Evolutionary conservation across 2,797 vertebrate genomes (phyloP), one percentile per base, ranked within the genome.

Genomic region (Urophycis tenuis): DNA sequence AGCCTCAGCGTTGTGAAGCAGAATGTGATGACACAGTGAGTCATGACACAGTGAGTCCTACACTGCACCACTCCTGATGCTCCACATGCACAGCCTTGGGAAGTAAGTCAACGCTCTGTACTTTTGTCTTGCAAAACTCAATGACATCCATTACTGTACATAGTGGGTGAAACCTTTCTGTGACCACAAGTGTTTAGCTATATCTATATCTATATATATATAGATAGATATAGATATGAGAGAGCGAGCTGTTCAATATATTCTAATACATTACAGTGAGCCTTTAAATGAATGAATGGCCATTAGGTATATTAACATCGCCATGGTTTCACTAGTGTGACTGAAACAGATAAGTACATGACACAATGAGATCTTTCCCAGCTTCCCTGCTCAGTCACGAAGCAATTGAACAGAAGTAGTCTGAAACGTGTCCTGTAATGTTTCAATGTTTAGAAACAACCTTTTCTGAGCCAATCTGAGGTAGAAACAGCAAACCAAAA

Each of bases 1-100:
- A 53, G 45, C 45, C 17, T 53, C 45, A 19, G 17, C 15, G 5
- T 2, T 45, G 41, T 6, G 41, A 14, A 45, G 41, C 41, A 15
- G 41, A 15, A 17, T 45, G 41, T 45, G 1, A 15, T 45, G 41
- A 15, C 41, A 45, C 11, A 10, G 45, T 49, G 45, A 14, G 45
- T 49, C n/a, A n/a, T n/a, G n/a, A n/a, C n/a, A n/a, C 14, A 15
- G 53, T 64, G 3, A 22, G 53, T 64, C 12, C 19, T 22, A 11
- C 10, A 64, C 53, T n/a, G n/a, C n/a, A n/a, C n/a, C n/a, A n/a
- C n/a, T n/a, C n/a, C n/a, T n/a, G n/a, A n/a, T n/a, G n/a, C 77
- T 89, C 80, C 81, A 85, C 95, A 93, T 95, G 94, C 94, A 93
- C 81, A 86, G 90, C 83, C 78, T 87, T 88, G 84, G 82, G 35